These are phyloP conservation scores for Himalopsyche phryganea DNA, from an alignment of 1,140 invertebrate species.

Conservation along the genomic window DNA sequence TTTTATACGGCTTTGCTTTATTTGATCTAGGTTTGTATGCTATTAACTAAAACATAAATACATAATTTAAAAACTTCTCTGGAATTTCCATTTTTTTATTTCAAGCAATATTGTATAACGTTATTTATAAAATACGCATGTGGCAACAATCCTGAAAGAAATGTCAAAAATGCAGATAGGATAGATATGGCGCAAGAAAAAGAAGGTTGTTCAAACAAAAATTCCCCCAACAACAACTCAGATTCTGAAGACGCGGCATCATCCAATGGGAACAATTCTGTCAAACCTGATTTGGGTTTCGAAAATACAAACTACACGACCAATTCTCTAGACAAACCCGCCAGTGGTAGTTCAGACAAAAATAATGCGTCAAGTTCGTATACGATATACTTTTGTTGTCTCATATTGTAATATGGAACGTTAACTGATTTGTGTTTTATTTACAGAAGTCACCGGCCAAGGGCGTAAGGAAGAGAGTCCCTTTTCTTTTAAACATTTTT, in stretches of 20 bases:
- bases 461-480: conserved; percentile 65
- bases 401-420: neutral
- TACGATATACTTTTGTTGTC: conserved; percentile 39
- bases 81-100: too few relatives aligned
- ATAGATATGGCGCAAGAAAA: conserved; percentile 50
- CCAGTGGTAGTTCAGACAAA: conserved; percentile 27
- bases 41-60: too few relatives aligned
- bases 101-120: too few relatives aligned
- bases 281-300: conserved; percentile 46
- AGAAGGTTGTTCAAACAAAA: conserved; percentile 51
- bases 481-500: conserved; percentile 79
- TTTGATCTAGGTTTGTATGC: too few relatives aligned
- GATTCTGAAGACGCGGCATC: conserved; percentile 40
- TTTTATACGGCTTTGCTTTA: too few relatives aligned
- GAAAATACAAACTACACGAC: conserved; percentile 46
- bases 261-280: conserved; percentile 43
- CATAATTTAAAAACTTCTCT: too few relatives aligned
- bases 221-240: conserved; percentile 44
- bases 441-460: conserved; percentile 46
- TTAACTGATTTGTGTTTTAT: conserved; percentile 4
- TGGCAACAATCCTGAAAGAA: conserved; percentile 13
- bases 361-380: conserved; percentile 47
- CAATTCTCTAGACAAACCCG: conserved; percentile 4
- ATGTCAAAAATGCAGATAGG: conserved; percentile 23
- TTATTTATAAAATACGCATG: too few relatives aligned